These are phyloP conservation scores for Hypselothyrea guttata DNA, from an alignment of 2,888 invertebrate genomes.

Conservation along the genomic window DNA sequence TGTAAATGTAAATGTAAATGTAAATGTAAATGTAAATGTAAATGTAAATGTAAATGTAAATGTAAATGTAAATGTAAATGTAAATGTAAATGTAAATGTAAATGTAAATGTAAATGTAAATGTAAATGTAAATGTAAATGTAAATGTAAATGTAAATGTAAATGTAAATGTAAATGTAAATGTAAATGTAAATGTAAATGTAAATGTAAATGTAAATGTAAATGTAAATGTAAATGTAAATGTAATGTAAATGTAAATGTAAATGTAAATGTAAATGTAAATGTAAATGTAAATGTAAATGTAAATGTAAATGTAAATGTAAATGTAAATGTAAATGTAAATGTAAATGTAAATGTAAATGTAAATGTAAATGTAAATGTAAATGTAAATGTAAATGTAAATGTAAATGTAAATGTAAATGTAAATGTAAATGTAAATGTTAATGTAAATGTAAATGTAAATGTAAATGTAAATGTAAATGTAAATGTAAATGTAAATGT, in stretches of 20 bases:
- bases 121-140: slow-evolving; percentile 31
- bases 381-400: slow-evolving; percentile 30
- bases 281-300: slow-evolving; percentile 31
- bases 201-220: slow-evolving; percentile 30
- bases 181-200: slow-evolving; percentile 30
- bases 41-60: slow-evolving; percentile 31
- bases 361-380: slow-evolving; percentile 30
- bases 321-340: slow-evolving; percentile 30
- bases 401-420: slow-evolving; percentile 33
- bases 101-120: slow-evolving; percentile 30
- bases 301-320: slow-evolving; percentile 30
- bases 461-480: slow-evolving; percentile 29
- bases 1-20: slow-evolving; percentile 30
- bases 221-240: slow-evolving; percentile 31
- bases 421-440: slow-evolving; percentile 33
- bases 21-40: slow-evolving; percentile 30
- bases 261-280: slow-evolving; percentile 31
- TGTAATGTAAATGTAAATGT: slow-evolving; percentile 34
- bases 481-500: slow-evolving; percentile 29
- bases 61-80: slow-evolving; percentile 32
- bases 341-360: slow-evolving; percentile 30
- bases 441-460: slow-evolving; percentile 31
- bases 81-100: slow-evolving; percentile 34
- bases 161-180: slow-evolving; percentile 29
- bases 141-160: slow-evolving; percentile 31